phyloP scores from a whole-genome alignment of 2,113 vertebrate genomes.

The Megaceryle maxima region DNA sequence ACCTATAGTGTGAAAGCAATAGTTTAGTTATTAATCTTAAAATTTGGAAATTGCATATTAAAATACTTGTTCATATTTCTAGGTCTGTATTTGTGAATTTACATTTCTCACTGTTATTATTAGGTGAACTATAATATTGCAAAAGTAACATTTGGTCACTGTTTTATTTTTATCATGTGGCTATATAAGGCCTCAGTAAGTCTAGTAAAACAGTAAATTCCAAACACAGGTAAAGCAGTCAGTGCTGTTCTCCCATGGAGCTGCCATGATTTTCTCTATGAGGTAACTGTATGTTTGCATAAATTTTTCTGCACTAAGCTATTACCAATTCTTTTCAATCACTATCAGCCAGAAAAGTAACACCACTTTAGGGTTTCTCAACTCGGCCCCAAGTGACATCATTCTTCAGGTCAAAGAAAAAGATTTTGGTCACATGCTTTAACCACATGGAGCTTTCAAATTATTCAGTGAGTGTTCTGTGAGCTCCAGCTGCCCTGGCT shows the following conservation, averaged over 20 bases:
- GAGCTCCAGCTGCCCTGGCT: not conserved
- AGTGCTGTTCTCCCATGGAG: not conserved
- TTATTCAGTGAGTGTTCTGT: not conserved
- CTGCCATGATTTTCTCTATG: not conserved
- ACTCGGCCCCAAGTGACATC: rapidly evolving
- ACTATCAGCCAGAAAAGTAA: not conserved
- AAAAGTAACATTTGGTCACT: not conserved
- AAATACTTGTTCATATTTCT: not conserved
- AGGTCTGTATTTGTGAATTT: not conserved
- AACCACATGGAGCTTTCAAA: not conserved
- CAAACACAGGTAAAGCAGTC: not conserved
- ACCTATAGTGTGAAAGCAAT: constrained; percentile 41
- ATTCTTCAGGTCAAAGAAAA: not conserved
- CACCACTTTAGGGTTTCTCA: not conserved
- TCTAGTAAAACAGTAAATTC: not conserved
- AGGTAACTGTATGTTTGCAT: not conserved
- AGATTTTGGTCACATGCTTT: not conserved
- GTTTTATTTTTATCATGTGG: not conserved
- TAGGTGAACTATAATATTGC: not conserved
- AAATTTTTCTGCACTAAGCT: not conserved
- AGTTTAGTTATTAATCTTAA: not conserved
- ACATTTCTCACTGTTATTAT: not conserved
- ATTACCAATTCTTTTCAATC: not conserved
- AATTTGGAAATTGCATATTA: not conserved
- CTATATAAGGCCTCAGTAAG: not conserved